Base-by-base conservation (phyloP, 2,113 vertebrate genomes). In the Megaceryle torquata region DNA sequence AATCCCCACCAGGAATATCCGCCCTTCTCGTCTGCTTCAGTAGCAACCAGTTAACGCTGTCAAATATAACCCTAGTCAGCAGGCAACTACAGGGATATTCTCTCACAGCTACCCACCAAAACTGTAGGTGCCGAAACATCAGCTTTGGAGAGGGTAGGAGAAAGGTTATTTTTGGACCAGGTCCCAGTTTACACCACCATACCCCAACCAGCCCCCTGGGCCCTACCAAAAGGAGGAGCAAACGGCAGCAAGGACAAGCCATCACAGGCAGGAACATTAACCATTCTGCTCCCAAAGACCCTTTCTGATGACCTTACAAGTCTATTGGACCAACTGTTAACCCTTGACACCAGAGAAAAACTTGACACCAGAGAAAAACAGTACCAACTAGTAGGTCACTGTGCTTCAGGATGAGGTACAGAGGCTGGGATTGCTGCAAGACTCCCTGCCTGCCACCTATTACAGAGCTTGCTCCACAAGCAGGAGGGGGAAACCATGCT, bases 201-300 rank as follows among this genome's bases (percentile, higher is more conserved):
- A 56, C 15, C 15, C n/a, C 1, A 1, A 72, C 54, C 51, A 83
- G 54, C 20, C 29, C 31, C 4, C 1, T 0, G 72, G 22, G 85
- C 21, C 19, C 28, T 35, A 71, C 11, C 18, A 88, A n/a, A 43
- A 85, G 21, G 20, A 48, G 31, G 75, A 75, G 28, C 13, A 75
- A 91, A 84, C 1, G 2, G 61, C 61, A 85, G 39, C 53, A 86
- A 53, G 41, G 37, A 74, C 2, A 4, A 93, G 68, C 63, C 67
- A 24, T 25, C 22, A 13, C 15, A 75, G 48, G 29, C 28, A 72
- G 22, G 22, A 76, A 37, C 4, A 12, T 64, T 20, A 76, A 79
- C 10, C 15, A 31, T 61, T 93, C 44, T 86, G 54, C 8, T 31
- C 21, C 14, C 28, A 74, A 88, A 83, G 50, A 56, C 31, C 9